Base-by-base conservation (phyloP, 53 echinoderm and acorn worm genomes). In the Zoroaster sp. region DNA sequence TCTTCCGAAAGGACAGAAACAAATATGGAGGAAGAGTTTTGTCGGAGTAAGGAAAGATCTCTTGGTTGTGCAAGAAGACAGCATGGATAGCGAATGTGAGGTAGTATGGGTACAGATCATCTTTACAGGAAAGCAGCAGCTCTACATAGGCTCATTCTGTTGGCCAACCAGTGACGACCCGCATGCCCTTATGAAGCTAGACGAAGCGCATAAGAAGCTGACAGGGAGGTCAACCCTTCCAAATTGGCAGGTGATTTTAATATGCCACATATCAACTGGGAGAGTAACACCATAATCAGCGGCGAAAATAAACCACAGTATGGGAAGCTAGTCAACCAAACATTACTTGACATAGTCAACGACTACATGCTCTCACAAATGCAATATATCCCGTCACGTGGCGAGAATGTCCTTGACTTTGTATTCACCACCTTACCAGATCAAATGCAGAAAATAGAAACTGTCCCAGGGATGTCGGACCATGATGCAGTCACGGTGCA, bases 391-490 rank as follows among this genome's bases (percentile, higher is more conserved):
- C 69, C 35, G 35, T 75, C 44, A 46, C 75, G 28, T 3, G 75
- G 75, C 20, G 44, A 75, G 47, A 75, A 46, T 18, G 23, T 75
- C 47, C 75, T 75, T 46, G 75, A 75, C 23, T 32, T 75, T 5
- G 75, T 31, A 12, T 36, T 75, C 35, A 42, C 44, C 75, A 75
- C 75, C n/a, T n/a, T 88, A 44, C 79, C 89, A 78, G 89, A 88
- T 37, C 89, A 88, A 66, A 40, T 88, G 12, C 35, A 33, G 47
- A 66, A 78, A 63, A 49, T 78, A 11, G 89, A 88, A 69, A 67
- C 46, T 28, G 89, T 63, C 30, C 89, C 79, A 78, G 79, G 89
- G 32, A 89, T 89, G 38, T 66, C 89, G 6, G 78, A 89, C 68
- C 89, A 77, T 79, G 89, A 79, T 44, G 79, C 79, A 42, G 78